Conservation (phyloP, 2,888 invertebrate genomes). For the Melanophora roralis region DNA sequence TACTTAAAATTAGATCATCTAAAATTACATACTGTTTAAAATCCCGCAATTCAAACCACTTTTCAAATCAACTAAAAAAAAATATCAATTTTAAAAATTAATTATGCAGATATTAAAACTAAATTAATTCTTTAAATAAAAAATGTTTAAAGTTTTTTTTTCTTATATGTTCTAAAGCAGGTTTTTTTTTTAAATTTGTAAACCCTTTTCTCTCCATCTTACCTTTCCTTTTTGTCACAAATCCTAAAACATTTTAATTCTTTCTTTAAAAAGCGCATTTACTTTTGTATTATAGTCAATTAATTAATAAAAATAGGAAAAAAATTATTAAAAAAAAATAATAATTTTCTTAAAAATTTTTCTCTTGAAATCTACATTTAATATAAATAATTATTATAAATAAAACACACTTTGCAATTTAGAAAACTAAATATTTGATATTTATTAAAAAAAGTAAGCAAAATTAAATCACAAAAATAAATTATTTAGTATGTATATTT, state of each 20-base stretch:
- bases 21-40: too few species aligned
- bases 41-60: too few species aligned
- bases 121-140: too few species aligned
- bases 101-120: too few species aligned
- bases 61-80: too few species aligned
- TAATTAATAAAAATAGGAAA: slow-evolving; percentile 36
- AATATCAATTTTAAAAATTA: too few species aligned
- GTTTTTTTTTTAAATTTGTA: neutral
- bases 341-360: slow-evolving; percentile 32
- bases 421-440: slow-evolving; percentile 46
- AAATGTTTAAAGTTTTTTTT: slow-evolving; percentile 22
- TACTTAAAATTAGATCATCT: too few species aligned
- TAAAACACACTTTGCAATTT: slow-evolving; percentile 40
- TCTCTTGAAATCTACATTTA: neutral
- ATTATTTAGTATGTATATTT: slow-evolving; percentile 53
- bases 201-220: neutral
- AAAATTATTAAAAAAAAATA: slow-evolving; percentile 16
- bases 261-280: slow-evolving; percentile 59
- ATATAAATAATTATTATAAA: slow-evolving; percentile 34
- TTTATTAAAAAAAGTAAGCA: slow-evolving; percentile 18
- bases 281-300: slow-evolving; percentile 61
- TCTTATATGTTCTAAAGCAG: too few species aligned
- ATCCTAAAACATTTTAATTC: slow-evolving; percentile 27
- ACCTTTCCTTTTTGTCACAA: neutral
- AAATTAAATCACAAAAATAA: slow-evolving; percentile 39